phyloP scores from a whole-genome alignment of 2,113 vertebrate genomes.

The Acanthisitta chloris region DNA sequence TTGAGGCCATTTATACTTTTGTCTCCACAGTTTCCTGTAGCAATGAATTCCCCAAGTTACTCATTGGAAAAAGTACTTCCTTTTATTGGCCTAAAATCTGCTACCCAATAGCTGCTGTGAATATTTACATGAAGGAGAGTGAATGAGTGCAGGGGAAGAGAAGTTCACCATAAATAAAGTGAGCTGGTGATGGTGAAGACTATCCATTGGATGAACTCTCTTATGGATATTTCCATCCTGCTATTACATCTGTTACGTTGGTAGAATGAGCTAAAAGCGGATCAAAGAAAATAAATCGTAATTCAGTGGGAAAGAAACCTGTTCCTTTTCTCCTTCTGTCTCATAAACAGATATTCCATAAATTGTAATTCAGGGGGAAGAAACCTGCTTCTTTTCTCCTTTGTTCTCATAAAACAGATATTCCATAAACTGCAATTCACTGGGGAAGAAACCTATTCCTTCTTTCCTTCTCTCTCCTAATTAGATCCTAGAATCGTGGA shows the following conservation, averaged over 20 bases:
- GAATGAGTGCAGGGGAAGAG: not conserved
- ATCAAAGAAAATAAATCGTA: not conserved
- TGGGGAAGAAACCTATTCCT: not conserved
- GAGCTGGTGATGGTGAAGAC: not conserved
- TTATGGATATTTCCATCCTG: not conserved
- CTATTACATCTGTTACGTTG: not conserved
- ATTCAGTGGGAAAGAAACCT: not conserved
- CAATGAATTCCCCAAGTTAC: not conserved
- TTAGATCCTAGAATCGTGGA: too few species aligned
- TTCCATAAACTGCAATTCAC: not conserved
- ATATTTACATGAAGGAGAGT: not conserved
- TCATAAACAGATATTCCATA: not conserved
- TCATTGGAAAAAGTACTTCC: not conserved
- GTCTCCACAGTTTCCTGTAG: not conserved
- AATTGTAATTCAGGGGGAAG: not conserved
- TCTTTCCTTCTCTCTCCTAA: not conserved
- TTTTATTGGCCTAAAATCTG: not conserved
- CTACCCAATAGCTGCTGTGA: not conserved
- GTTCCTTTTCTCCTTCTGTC: not conserved
- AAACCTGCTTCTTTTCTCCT: not conserved
- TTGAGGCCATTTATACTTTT: not conserved
- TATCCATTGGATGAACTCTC: not conserved
- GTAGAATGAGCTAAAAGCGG: not conserved
- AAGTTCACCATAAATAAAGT: not conserved
- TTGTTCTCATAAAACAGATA: not conserved